Evolutionary conservation across 1,140 invertebrate species (phyloP), one percentile per base, ranked within the genome.

Genomic region (Cyclina sinensis): DNA sequence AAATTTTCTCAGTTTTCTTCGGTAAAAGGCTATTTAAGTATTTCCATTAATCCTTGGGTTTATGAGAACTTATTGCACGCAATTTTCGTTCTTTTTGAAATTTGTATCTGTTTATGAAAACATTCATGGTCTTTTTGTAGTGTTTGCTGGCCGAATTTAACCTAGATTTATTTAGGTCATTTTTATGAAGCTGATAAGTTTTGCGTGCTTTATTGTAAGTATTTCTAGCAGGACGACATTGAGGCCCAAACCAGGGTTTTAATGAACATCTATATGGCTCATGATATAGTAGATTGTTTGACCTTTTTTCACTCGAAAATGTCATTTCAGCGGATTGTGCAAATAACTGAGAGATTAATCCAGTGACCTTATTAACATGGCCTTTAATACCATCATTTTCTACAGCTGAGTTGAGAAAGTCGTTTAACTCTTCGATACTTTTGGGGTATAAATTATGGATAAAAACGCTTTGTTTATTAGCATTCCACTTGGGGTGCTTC

Each of bases 71-170:
- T 37, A 73, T 73, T n/a, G 4, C 21, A 43, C 68, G 68, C 27
- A 73, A 73, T 43, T 73, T 73, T 39, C 21, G 27, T 7, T 73
- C 35, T 43, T 30, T 39, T 43, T 73, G 7, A 73, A 39, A 43
- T 21, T 39, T n/a, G n/a, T n/a, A n/a, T n/a, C n/a, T n/a, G n/a
- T n/a, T n/a, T n/a, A n/a, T n/a, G n/a, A n/a, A n/a, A 21, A 30
- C 27, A 43, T 73, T 73, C 62, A 65, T 65, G 39, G 37, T 73
- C 16, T 73, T 18, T 73, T 73, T 73, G 24, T 73, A 73, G 37
- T 73, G 68, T 39, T 43, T 73, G 43, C 68, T 73, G 16, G 68
- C 68, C 1, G 35, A 24, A 21, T 73, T 73, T 43, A 73, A 24
- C 21, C 68, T 21, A 5, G 16, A 30, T 30, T 73, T 73, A 73